phyloP scores from a whole-genome alignment of 2,113 vertebrate genomes.

The Oryzias melastigma region DNA sequence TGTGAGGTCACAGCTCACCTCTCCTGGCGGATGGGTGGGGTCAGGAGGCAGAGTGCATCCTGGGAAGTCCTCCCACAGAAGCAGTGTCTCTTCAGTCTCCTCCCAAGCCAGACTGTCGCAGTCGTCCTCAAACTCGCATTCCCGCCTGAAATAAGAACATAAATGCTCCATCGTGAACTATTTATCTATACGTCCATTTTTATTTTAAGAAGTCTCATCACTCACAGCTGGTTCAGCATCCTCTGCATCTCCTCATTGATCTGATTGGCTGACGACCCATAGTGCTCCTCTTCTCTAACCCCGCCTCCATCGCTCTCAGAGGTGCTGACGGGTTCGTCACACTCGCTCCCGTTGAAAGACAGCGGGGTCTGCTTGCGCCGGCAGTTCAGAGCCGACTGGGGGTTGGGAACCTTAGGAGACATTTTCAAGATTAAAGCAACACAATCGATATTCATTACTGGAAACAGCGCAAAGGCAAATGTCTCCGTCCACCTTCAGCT shows the following conservation, averaged over 20 bases:
- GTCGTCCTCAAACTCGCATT: constrained; percentile 82
- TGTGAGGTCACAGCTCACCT: constrained; percentile 57
- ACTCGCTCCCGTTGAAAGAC: constrained; percentile 70
- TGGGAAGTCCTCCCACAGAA: constrained; percentile 97
- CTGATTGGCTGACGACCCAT: constrained; percentile 82
- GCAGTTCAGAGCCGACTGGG: constrained; percentile 69
- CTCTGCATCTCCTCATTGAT: constrained; percentile 99
- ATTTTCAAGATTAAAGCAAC: constrained; percentile 15
- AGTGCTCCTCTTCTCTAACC: constrained; percentile 79
- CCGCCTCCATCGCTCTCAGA: constrained; percentile 72
- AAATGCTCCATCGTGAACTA: neutral
- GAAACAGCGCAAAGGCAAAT: neutral
- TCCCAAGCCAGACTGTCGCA: constrained; percentile 98
- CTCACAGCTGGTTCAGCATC: constrained; percentile 97
- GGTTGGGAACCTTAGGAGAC: constrained; percentile 61
- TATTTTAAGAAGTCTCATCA: constrained; percentile 8
- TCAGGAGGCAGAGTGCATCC: constrained; percentile 88
- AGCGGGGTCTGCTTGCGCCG: constrained; percentile 72
- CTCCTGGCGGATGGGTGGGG: constrained; percentile 81
- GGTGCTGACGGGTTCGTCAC: constrained; percentile 73
- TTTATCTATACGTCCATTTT: no score
- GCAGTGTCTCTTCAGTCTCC: constrained; percentile 94
- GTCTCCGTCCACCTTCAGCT: neutral
- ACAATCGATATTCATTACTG: neutral
- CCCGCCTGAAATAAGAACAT: constrained; percentile 42